Evolutionary conservation across 2,888 invertebrate species (phyloP).

Genomic region (Hipparchia sbordonii): DNA sequence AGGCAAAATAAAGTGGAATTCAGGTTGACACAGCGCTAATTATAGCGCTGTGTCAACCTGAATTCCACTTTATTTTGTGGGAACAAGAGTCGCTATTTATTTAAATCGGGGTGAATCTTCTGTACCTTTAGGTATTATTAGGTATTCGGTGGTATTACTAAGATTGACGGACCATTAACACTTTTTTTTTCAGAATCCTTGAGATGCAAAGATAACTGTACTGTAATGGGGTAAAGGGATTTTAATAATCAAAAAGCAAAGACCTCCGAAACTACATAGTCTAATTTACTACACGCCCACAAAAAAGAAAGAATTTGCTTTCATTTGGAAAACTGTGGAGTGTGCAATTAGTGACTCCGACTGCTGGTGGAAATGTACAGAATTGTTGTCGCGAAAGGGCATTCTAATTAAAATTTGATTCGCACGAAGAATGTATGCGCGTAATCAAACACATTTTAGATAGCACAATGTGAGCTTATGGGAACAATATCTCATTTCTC

Average conservation of each 20-base stretch:
- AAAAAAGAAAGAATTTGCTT: background rate
- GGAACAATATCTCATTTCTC: conserved; percentile 59
- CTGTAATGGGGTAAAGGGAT: too few species aligned
- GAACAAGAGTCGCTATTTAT: too few species aligned
- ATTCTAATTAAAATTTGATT: conserved; percentile 56
- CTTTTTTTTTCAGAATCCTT: too few species aligned
- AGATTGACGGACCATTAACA: too few species aligned
- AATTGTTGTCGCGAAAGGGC: conserved; percentile 50
- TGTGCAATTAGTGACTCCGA: conserved; percentile 28
- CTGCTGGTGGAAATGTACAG: conserved; percentile 17
- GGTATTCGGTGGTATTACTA: too few species aligned
- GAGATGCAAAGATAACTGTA: too few species aligned
- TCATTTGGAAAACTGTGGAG: background rate
- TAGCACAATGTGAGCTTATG: conserved; percentile 44
- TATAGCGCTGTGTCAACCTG: too few species aligned
- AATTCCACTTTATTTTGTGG: too few species aligned
- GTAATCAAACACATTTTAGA: conserved; percentile 43
- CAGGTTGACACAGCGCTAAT: too few species aligned
- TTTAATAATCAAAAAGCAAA: background rate
- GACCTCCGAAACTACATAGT: background rate
- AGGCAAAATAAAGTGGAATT: too few species aligned
- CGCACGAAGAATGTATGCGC: conserved; percentile 51
- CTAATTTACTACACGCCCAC: background rate
- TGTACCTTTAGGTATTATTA: too few species aligned
- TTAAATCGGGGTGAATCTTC: too few species aligned